phyloP scores from a whole-genome alignment of 2,797 vertebrate genomes.

The Eleutherodactylus coqui region DNA sequence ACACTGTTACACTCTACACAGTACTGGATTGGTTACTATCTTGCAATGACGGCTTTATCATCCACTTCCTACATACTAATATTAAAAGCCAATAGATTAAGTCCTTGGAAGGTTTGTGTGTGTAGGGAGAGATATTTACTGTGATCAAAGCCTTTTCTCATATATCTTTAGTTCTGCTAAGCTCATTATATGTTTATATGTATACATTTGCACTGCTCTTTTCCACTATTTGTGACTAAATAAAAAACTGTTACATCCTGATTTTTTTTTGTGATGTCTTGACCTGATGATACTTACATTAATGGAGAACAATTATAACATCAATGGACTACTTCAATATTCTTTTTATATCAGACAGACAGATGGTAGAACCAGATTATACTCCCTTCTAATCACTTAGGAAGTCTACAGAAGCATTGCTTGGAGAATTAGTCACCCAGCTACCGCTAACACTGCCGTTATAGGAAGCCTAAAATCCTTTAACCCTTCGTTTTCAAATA shows the following conservation, averaged over 20 bases:
- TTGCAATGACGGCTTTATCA: not conserved
- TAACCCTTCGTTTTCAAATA: conserved; percentile 59
- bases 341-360: conserved; percentile 73
- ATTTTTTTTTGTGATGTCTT: not conserved
- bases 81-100: not conserved
- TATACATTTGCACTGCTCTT: not conserved
- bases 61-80: not conserved
- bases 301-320: conserved; percentile 16
- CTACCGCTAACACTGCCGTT: conserved; percentile 65
- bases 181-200: conserved; percentile 6
- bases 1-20: not conserved
- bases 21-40: not conserved
- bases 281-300: not conserved
- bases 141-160: not conserved
- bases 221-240: not conserved
- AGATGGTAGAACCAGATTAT: conserved; percentile 80
- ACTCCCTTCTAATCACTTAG: conserved; percentile 77
- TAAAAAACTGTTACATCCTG: not conserved
- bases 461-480: conserved; percentile 61
- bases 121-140: not conserved
- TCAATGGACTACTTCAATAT: conserved; percentile 67
- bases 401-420: conserved; percentile 73
- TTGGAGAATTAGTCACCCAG: conserved; percentile 73
- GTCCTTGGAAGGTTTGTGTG: not conserved
- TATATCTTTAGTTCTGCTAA: not conserved